These are phyloP conservation scores for Typhlomys cinereus DNA, from an alignment of 2,113 vertebrate genomes.

Conservation along the genomic window DNA sequence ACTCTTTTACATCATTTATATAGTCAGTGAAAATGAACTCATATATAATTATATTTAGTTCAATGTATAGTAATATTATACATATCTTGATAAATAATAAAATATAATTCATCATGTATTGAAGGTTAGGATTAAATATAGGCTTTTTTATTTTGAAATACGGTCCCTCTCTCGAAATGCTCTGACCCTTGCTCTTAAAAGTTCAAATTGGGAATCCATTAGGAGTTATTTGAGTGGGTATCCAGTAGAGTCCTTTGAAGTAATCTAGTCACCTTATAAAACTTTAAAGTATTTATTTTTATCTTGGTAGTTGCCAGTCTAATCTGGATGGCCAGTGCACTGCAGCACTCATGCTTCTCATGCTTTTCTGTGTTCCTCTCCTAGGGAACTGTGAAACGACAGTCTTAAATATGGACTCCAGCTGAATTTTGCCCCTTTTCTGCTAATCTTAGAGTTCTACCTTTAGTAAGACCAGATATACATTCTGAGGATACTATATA, in stretches of 20 bases:
- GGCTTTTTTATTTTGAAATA: neutral
- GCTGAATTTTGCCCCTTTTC: constrained; percentile 61
- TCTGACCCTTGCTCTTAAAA: constrained; percentile 18
- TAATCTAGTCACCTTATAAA: constrained; percentile 68
- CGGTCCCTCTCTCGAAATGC: constrained; percentile 17
- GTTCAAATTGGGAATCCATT: constrained; percentile 63
- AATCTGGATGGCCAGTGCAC: constrained; percentile 49
- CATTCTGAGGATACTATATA: constrained; percentile 35
- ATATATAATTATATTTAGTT: constrained; percentile 36
- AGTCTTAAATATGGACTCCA: constrained; percentile 49
- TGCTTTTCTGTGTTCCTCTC: constrained; percentile 68
- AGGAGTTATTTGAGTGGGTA: constrained; percentile 13
- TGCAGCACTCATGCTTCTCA: constrained; percentile 54
- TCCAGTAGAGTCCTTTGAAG: constrained; percentile 50
- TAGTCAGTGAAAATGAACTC: constrained; percentile 22
- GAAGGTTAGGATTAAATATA: constrained; percentile 4
- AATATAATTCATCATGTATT: neutral
- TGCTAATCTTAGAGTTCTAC: constrained; percentile 54
- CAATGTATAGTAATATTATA: neutral
- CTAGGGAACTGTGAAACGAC: constrained; percentile 64
- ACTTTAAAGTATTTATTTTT: constrained; percentile 74
- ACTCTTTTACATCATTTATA: neutral
- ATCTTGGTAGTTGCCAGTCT: constrained; percentile 62
- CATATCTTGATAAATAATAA: constrained; percentile 32
- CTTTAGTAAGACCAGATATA: constrained; percentile 42